phyloP scores from a whole-genome alignment of 2,888 invertebrate species.

The Smittia sp. region DNA sequence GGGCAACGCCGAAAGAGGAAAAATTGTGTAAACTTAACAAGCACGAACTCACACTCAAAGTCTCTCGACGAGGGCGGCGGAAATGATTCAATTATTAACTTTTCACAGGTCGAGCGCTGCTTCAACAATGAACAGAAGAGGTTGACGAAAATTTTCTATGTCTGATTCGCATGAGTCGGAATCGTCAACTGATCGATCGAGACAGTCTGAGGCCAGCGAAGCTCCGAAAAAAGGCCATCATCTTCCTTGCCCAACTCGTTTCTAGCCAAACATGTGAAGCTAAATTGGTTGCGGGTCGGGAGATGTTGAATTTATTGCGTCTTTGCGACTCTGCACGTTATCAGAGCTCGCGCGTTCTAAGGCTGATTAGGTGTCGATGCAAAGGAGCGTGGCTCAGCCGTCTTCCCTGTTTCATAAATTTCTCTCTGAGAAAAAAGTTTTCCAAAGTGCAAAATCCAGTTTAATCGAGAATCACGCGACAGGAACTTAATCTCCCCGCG shows the following conservation, averaged over 20 bases:
- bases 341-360: neutral
- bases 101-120: too few relatives aligned
- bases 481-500: too few relatives aligned
- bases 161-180: slow-evolving; percentile 27
- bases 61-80: too few relatives aligned
- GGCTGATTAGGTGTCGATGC: neutral
- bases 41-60: neutral
- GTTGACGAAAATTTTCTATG: neutral
- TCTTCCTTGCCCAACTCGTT: slow-evolving; percentile 34
- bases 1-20: too few relatives aligned
- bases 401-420: neutral
- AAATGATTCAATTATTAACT: too few relatives aligned
- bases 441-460: neutral
- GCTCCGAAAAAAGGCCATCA: slow-evolving; percentile 3
- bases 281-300: neutral
- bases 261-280: slow-evolving; percentile 5
- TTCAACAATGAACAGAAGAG: neutral
- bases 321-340: neutral
- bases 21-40: neutral
- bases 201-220: slow-evolving; percentile 35
- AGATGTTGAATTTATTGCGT: slow-evolving; percentile 18
- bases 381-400: neutral
- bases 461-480: slow-evolving; percentile 2
- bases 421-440: neutral
- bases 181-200: slow-evolving; percentile 18